Evolutionary conservation across 2,888 invertebrate species (phyloP), one percentile per base, ranked within the genome.

Genomic region (Eilema griseolum): DNA sequence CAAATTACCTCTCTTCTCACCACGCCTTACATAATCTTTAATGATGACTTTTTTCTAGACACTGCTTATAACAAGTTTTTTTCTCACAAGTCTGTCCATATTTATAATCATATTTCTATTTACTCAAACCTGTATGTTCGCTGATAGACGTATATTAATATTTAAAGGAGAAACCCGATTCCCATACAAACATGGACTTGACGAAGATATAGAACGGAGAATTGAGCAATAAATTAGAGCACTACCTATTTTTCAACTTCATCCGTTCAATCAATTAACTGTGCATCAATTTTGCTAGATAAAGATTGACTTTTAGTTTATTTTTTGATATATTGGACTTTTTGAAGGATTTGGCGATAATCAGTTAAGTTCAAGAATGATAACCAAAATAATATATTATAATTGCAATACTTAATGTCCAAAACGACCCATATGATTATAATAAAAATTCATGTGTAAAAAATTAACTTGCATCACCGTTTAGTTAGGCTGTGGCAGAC

Each of bases 11-110:
- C 69, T 74, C 23, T 78, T 69, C 70, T 67, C 69, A 67, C 59
- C 61, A 37, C 16, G 60, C 63, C 73, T 81, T 81, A 83, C 71
- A 71, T 76, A 81, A 81, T 70, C 41, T 37, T 72, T 52, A 65
- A 72, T 63, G 62, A 77, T 65, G 68, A 71, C 73, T 79, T 80
- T 52, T 66, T 73, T 77, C n/a, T 63, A 63, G 41, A 63, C 61
- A 67, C 28, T 28, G 33, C n/a, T 69, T 56, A 10, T 60, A 57
- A 56, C 61, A 37, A 52, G 52, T 70, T 70, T 61, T 69, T 28
- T 67, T 37, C 52, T 16, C 28, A 61, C 60, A 26, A 26, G 20
- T 7, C 28, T 20, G 60, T 14, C 14, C 57, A 59, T 57, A 57
- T 59, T 24, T 4, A 59, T 26, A 24, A 23, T 12, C 24, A 26